Percentiles rank a stretch among this genome's conserved stretches.
Evolutionary conservation across 1,140 invertebrate genomes (phyloP).

Genomic region (Liolophura sinensis): DNA sequence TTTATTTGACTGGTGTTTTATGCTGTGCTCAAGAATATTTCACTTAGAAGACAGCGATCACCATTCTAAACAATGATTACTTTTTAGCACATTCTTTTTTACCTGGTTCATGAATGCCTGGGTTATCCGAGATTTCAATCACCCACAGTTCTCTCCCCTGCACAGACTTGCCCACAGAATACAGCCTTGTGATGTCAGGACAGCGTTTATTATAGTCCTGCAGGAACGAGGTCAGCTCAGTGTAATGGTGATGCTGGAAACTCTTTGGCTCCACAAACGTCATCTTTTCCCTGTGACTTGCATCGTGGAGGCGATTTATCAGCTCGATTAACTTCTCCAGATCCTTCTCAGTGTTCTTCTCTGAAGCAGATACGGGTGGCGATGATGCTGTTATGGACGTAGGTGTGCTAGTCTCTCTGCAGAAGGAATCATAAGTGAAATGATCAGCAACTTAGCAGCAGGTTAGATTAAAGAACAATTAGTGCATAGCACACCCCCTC

Average conservation of each 20-base stretch:
- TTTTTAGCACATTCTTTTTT: conserved; percentile 52
- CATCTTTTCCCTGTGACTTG: conserved; percentile 33
- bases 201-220: conserved; percentile 76
- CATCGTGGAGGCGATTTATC: conserved; percentile 40
- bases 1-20: no score
- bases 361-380: background rate
- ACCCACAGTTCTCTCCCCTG: conserved; percentile 89
- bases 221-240: conserved; percentile 82
- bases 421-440: no score
- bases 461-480: no score
- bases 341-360: conserved; percentile 10
- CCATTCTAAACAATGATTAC: background rate
- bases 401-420: background rate
- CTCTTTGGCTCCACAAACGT: conserved; percentile 59
- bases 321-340: conserved; percentile 35
- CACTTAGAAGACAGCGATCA: background rate
- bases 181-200: conserved; percentile 64
- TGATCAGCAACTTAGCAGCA: no score
- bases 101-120: conserved; percentile 89
- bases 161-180: conserved; percentile 50
- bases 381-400: background rate
- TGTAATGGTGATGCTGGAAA: conserved; percentile 88
- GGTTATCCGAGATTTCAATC: conserved; percentile 81
- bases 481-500: no score
- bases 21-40: background rate